These are phyloP conservation scores for Drosophila rellima DNA, from an alignment of 2,888 invertebrate genomes.

Conservation along the genomic window DNA sequence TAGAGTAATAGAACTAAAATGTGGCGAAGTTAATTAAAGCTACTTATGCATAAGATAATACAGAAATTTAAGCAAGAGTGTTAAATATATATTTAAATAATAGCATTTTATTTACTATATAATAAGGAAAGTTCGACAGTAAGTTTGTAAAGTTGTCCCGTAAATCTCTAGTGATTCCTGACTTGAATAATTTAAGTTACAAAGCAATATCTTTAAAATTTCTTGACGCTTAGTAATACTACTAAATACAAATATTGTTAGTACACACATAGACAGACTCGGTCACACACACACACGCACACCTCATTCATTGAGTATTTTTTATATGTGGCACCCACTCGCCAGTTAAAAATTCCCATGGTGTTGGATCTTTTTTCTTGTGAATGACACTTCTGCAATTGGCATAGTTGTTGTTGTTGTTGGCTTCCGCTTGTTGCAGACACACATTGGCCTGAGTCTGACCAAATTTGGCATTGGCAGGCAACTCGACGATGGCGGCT, in stretches of 20 bases:
- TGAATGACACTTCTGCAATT: constrained; percentile 60
- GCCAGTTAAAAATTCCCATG: constrained; percentile 70
- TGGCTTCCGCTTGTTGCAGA: constrained; percentile 64
- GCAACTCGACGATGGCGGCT: constrained; percentile 36
- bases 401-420: constrained; percentile 32
- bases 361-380: constrained; percentile 59
- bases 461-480: constrained; percentile 74
- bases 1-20: background rate
- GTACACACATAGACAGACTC: constrained; percentile 17
- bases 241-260: constrained; percentile 27
- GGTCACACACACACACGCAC: constrained; percentile 34
- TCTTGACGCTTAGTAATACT: background rate
- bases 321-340: constrained; percentile 65
- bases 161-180: background rate
- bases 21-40: background rate
- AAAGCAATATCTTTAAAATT: background rate
- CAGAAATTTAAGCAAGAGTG: too few species aligned
- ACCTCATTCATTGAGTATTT: constrained; percentile 42
- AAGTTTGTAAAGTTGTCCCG: background rate
- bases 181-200: background rate
- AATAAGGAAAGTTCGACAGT: background rate
- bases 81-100: too few species aligned
- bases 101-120: too few species aligned
- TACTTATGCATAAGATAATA: too few species aligned
- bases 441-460: constrained; percentile 63